Conservation (phyloP, 53 echinoderm and acorn worm species). For the Mesocentrotus franciscanus region DNA sequence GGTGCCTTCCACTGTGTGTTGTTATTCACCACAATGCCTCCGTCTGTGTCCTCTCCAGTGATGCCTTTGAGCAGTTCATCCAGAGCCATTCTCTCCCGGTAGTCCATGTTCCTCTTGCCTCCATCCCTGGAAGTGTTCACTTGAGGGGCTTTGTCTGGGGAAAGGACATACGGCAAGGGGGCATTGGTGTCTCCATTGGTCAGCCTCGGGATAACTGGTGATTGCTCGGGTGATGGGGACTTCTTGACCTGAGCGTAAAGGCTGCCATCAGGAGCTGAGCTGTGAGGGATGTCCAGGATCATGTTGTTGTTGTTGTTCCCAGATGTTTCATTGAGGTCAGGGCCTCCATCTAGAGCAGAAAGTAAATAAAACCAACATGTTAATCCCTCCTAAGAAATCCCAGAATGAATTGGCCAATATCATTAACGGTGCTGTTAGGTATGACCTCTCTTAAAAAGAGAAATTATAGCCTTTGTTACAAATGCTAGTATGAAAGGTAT, state of each 20-base stretch:
- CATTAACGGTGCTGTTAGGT: background rate
- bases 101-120: slow-evolving; percentile 76
- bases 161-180: slow-evolving; percentile 68
- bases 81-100: slow-evolving; percentile 81
- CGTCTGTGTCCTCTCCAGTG: slow-evolving; percentile 65
- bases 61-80: slow-evolving; percentile 87
- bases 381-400: background rate
- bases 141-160: slow-evolving; percentile 50
- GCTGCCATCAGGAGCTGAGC: slow-evolving; percentile 92
- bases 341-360: slow-evolving; percentile 67
- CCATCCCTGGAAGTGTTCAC: slow-evolving; percentile 20
- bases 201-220: slow-evolving; percentile 63
- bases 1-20: slow-evolving; percentile 61
- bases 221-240: slow-evolving; percentile 77
- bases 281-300: slow-evolving; percentile 80
- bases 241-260: slow-evolving; percentile 98
- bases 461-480: background rate
- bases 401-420: background rate
- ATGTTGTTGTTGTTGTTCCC: slow-evolving; percentile 77
- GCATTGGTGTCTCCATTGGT: slow-evolving; percentile 64
- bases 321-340: slow-evolving; percentile 72
- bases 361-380: background rate
- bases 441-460: background rate
- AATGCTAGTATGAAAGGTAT: background rate
- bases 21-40: slow-evolving; percentile 28